Evolutionary conservation across 2,113 vertebrate species (phyloP), one percentile per base, ranked within the genome.

Genomic region (Sinocyclocheilus grahami): DNA sequence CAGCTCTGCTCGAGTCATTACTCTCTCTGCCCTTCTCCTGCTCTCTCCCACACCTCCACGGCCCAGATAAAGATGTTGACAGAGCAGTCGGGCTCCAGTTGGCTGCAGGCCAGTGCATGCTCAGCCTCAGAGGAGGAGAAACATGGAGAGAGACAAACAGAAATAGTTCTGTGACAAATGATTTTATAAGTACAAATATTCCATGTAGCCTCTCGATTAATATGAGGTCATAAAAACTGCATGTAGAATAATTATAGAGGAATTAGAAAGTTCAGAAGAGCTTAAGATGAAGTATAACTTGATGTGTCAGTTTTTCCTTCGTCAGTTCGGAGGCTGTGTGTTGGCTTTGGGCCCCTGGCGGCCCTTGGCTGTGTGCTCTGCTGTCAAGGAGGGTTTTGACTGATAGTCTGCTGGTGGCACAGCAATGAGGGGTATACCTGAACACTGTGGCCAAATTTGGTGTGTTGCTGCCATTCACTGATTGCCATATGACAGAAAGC

Each of bases 1-100:
- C 77, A 82, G 22, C 81, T 92, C 93, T 95, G 93, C 88, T 92
- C 83, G 90, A 93, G 93, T 91, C 93, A 93, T 95, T 94, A 95
- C 88, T 93, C 60, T 65, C 84, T 69, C 75, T 51, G 72, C 67
- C 89, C 62, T 78, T 78, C 46, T 62, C 24, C 37, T 53, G 72
- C 65, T 53, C 77, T 65, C 85, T 81, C 27, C 71, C 63, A 72
- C 80, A 78, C 86, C 86, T 74, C 83, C 71, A 86, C 60, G 82
- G 82, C 90, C 86, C 86, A 90, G 89, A 93, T 93, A 92, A 92
- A 93, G 92, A 91, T 91, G 91, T 90, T 90, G 91, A 92, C 92
- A 91, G 85, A 88, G 90, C 72, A 39, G 82, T 30, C 62, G 69
- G 90, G 87, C 87, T 93, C 89, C 87, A 88, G 84, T 90, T 94